Base-by-base conservation (phyloP, 2,888 invertebrate species). In the Athrips mouffetella region DNA sequence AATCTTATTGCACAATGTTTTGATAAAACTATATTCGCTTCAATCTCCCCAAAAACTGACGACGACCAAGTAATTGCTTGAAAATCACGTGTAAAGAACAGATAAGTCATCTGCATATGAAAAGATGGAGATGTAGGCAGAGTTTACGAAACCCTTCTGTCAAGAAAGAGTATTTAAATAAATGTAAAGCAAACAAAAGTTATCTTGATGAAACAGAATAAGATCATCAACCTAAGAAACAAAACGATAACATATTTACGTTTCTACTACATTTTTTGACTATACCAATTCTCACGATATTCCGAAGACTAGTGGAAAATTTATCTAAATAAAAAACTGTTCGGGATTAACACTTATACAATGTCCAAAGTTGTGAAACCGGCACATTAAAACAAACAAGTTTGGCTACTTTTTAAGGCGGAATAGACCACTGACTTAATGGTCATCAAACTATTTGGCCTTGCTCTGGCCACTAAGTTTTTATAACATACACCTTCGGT, bases 371-470 rank as follows among this genome's bases (percentile, higher is more conserved):
- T 29, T 20, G 46, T 27, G 29, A 29, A 29, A 47, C 46, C 46
- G 46, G 46, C 39, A 39, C 46, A 39, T 37, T 29, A 39, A 29
- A 27, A 37, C 18, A 46, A 47, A 47, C 46, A 8, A 3, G 46
- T 47, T 47, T 25, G 11, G 29, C n/a, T 29, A 20, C 15, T 46
- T 45, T 37, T 47, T 29, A 16, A 23, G 39, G 44, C n/a, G 30
- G 47, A 44, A 44, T 31, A 45, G 45, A 45, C 47, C 52, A 48
- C 35, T 46, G 49, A 47, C 45, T 47, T 52, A 47, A 45, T 44
- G 44, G 31, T 44, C 16, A 49, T 13, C 33, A 3, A 42, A 37
- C 46, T 45, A 45, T 45, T 11, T 35, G 21, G 16, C 44, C 42
- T 42, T 33, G 10, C 11, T 39, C 40, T 45, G 20, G 35, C 23